Evolutionary conservation across 2,797 vertebrate species (phyloP).

Genomic region (Pelodytes ibericus): DNA sequence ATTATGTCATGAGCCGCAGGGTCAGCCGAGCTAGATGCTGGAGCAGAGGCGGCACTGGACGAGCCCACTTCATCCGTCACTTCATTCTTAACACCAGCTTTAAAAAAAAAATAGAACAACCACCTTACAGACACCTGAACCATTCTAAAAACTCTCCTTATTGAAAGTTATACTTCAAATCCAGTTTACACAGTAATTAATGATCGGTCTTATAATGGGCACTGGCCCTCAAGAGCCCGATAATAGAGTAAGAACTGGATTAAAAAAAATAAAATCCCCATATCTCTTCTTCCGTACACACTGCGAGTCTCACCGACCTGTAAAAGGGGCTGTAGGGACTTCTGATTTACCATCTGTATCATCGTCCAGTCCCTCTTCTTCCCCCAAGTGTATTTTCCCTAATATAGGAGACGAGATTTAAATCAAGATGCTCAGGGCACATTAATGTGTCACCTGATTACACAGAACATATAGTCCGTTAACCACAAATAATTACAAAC

Average conservation of each 20-base stretch:
- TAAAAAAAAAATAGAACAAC: conserved; percentile 48
- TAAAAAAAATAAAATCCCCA: too few species aligned
- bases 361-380: conserved; percentile 92
- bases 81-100: conserved; percentile 80
- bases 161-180: too few species aligned
- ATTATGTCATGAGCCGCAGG: conserved; percentile 86
- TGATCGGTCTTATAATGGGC: too few species aligned
- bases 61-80: conserved; percentile 68
- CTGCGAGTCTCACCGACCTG: conserved; percentile 72
- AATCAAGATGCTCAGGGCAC: not conserved
- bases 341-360: conserved; percentile 86
- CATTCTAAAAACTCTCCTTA: too few species aligned
- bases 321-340: conserved; percentile 79
- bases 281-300: not conserved
- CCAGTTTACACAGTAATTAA: too few species aligned
- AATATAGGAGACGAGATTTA: conserved; percentile 39
- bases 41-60: conserved; percentile 73
- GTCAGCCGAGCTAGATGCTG: conserved; percentile 65
- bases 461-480: too few species aligned
- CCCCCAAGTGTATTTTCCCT: conserved; percentile 91
- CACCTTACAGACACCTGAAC: too few species aligned
- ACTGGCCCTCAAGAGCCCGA: too few species aligned
- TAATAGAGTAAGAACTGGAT: too few species aligned
- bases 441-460: not conserved
- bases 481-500: too few species aligned